A percentile compares a stretch with the other conserved stretches of the same genome.
These are phyloP conservation scores for Synergus gifuensis DNA, from an alignment of 2,888 invertebrate species.

Conservation along the genomic window DNA sequence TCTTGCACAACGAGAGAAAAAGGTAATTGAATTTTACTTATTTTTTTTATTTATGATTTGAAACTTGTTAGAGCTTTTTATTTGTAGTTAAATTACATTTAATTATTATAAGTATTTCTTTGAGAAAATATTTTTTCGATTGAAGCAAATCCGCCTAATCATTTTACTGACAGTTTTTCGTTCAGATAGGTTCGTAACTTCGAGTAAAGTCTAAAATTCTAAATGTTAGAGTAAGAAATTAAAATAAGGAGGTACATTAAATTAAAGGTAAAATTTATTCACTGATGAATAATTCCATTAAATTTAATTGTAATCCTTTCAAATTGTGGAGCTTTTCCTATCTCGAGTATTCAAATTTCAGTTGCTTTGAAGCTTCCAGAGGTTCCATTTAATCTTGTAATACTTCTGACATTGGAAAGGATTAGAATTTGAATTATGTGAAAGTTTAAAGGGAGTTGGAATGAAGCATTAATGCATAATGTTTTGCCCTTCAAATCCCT, in stretches of 20 bases:
- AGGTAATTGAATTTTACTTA: constrained; percentile 61
- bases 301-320: neutral
- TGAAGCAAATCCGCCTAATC: too few relatives aligned
- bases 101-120: too few relatives aligned
- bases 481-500: neutral
- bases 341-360: neutral
- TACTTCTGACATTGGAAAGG: neutral
- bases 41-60: neutral
- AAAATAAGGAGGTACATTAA: neutral
- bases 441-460: neutral
- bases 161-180: too few relatives aligned
- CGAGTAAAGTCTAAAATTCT: too few relatives aligned
- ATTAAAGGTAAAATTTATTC: neutral
- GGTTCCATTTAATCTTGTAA: neutral
- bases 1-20: constrained; percentile 75
- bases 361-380: neutral
- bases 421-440: neutral
- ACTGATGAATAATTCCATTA: neutral
- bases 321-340: neutral
- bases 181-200: too few relatives aligned
- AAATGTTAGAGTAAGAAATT: neutral
- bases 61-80: neutral
- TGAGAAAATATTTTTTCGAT: too few relatives aligned
- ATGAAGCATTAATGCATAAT: neutral
- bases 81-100: too few relatives aligned